Evolutionary conservation across 2,888 invertebrate species (phyloP), one percentile per base, ranked within the genome.

Genomic region (Arctia plantaginis): DNA sequence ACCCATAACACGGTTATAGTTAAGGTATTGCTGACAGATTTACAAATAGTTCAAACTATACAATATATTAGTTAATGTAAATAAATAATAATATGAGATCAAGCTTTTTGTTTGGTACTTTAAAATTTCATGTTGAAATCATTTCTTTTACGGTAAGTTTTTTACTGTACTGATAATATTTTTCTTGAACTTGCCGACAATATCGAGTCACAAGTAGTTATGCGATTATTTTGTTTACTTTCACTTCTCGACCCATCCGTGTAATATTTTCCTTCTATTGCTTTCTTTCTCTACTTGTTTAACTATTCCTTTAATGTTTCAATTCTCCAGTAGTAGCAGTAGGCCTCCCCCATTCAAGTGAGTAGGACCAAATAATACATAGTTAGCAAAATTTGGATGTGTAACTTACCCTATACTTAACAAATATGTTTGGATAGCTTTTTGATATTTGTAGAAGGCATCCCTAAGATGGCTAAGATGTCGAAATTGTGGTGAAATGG

Each of bases 1-100:
- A 80, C 55, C 66, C 76, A 80, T 77, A 77, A 71, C 72, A 71
- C 69, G 64, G 69, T 35, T 75, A 67, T 73, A 77, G 64, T 73
- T 67, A 39, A 76, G 66, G 70, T 73, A 59, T 72, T 74, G 41
- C 27, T 66, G 73, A 73, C 65, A 73, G 65, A 39, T 12, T 59
- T 70, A 59, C 70, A 74, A 70, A 74, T 66, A 66, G 59, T 62
- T 70, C 67, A 35, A 70, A 47, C 39, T 44, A 35, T 73, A 30
- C 51, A 55, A 39, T 68, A n/a, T 65, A 64, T 3, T 59, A 30
- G 59, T 66, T 59, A 72, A 41, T 30, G 33, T 67, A 62, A 27
- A 33, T 13, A 27, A 27, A 66, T 66, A 66, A 66, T 15, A 66
- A 41, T n/a, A 3, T 18, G 15, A 4, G 30, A 27, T 59, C 59